Evolutionary conservation across 1,140 invertebrate species (phyloP).

Genomic region (Varroa destructor): DNA sequence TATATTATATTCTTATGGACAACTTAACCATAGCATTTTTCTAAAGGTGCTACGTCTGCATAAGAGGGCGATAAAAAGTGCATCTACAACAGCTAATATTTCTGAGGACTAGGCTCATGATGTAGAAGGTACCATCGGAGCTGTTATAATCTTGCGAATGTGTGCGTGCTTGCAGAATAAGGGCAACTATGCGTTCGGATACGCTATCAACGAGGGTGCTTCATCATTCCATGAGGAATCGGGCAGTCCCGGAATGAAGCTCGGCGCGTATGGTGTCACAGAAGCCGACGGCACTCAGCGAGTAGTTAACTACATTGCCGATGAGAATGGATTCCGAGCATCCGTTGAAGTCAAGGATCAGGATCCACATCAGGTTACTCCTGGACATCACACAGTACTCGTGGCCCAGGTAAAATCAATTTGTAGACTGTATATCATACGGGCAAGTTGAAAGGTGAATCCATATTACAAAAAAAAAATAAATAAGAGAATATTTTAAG

Average conservation of each 20-base stretch:
- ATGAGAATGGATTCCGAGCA: slow-evolving; percentile 19
- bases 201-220: not conserved
- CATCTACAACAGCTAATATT: no score
- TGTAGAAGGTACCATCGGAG: no score
- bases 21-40: no score
- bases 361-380: not conserved
- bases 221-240: slow-evolving; percentile 1
- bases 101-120: no score
- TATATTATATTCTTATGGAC: no score
- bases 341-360: slow-evolving; percentile 22
- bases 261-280: slow-evolving; percentile 6
- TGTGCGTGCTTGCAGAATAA: not conserved
- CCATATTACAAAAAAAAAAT: no score
- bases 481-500: no score
- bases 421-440: no score
- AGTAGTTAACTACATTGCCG: slow-evolving; percentile 7
- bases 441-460: no score
- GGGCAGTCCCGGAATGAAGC: slow-evolving; percentile 14
- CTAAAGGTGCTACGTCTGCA: no score
- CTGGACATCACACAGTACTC: slow-evolving; percentile 1
- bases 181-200: slow-evolving; percentile 22
- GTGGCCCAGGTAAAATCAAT: not conserved
- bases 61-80: no score
- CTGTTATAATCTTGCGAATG: no score
- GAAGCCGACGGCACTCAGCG: slow-evolving; percentile 15